These are phyloP conservation scores for Tachypleus tridentatus DNA, from an alignment of 1,140 invertebrate genomes.

Conservation along the genomic window DNA sequence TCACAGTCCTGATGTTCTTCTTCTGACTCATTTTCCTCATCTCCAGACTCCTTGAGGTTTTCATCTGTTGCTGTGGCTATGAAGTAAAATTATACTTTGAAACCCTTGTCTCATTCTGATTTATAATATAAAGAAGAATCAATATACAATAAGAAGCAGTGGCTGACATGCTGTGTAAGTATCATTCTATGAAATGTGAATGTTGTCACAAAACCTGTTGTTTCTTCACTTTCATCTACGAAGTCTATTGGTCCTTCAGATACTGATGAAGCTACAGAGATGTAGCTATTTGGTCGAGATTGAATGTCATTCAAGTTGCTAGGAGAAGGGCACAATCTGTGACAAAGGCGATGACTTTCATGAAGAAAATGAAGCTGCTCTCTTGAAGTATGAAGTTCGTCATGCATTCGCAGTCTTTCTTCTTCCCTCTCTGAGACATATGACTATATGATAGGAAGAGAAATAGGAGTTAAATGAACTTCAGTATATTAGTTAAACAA, in stretches of 20 bases:
- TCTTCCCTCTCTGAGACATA: slow-evolving; percentile 53
- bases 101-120: too few species aligned
- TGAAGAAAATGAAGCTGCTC: slow-evolving; percentile 50
- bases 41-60: too few species aligned
- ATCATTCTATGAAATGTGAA: too few species aligned
- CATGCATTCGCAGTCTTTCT: slow-evolving; percentile 54
- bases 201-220: too few species aligned
- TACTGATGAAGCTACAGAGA: slow-evolving; percentile 20
- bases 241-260: slow-evolving; percentile 15
- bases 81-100: too few species aligned
- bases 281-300: slow-evolving; percentile 22
- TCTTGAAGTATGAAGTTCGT: slow-evolving; percentile 53
- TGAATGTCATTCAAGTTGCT: slow-evolving; percentile 8
- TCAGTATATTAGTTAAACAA: slow-evolving; percentile 6
- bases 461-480: slow-evolving; percentile 1
- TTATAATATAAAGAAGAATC: too few species aligned
- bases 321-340: slow-evolving; percentile 11
- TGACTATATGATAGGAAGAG: slow-evolving; percentile 44
- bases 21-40: too few species aligned
- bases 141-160: too few species aligned
- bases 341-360: slow-evolving; percentile 25
- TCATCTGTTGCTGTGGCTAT: too few species aligned
- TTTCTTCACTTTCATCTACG: slow-evolving; percentile 1
- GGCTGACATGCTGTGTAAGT: too few species aligned
- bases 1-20: too few species aligned